Evolutionary conservation across 2,797 vertebrate species (phyloP), one percentile per base, ranked within the genome.

Genomic region (Esox masquinongy): DNA sequence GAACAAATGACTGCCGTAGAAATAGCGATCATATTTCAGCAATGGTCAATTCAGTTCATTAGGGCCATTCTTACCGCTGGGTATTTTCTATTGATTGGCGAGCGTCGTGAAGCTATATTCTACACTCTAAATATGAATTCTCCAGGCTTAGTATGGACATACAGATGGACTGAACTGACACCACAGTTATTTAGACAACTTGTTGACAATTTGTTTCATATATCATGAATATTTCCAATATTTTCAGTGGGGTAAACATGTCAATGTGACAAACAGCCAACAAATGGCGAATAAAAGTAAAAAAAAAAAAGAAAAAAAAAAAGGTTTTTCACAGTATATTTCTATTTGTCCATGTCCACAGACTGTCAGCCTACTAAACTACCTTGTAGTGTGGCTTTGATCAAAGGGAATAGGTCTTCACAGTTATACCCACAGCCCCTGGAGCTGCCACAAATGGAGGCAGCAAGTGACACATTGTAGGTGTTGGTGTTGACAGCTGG

Each of bases 1-100:
- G 90, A 91, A 88, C 87, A 93, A 93, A 94, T 91, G 90, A 92
- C 89, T 91, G 87, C 84, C 86, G 87, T 85, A 90, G 90, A 92
- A 93, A 92, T 88, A 87, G 90, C 88, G 91, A 92, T 94, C 92
- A 93, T 92, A 93, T 93, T 93, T 92, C 90, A 91, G 88, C 56
- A 83, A 74, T 78, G 88, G 88, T 91, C 92, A 90, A 90, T 92
- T 90, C 74, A 82, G 88, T 90, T 94, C 88, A 94, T 93, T 93
- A 93, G 83, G 86, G 81, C 78, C 68, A 71, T 84, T 91, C 84
- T 87, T 80, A 86, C 89, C 91, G 92, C 90, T 83, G 86, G 91
- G 39, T 80, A 72, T 77, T 80, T 74, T 66, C 80, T 90, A 94
- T 94, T 86, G 94, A 94, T 61, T 61, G 56, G 56, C 9, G 11